Percentiles rank a stretch among this genome's conserved stretches.
These are phyloP conservation scores for Hydriomena furcata DNA, from an alignment of 2,888 invertebrate genomes.

Conservation along the genomic window DNA sequence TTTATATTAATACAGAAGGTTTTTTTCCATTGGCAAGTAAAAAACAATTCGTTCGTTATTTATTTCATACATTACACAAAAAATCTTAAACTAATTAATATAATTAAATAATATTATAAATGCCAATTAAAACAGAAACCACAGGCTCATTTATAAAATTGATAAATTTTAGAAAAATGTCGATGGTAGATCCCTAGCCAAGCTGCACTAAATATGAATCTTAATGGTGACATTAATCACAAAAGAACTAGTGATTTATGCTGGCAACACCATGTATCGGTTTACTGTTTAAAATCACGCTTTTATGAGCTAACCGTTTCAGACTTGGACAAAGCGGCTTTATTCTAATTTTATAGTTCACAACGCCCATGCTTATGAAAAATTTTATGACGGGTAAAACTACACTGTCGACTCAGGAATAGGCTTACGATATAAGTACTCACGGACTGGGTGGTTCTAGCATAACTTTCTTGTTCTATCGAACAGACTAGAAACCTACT, in stretches of 20 bases:
- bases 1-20: too few relatives aligned
- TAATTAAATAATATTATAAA: too few relatives aligned
- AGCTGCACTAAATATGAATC: slow-evolving; percentile 77
- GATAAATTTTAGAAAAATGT: too few relatives aligned
- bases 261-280: slow-evolving; percentile 56
- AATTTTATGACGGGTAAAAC: slow-evolving; percentile 33
- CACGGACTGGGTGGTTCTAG: not conserved
- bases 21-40: too few relatives aligned
- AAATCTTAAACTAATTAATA: too few relatives aligned
- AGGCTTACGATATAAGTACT: slow-evolving; percentile 19
- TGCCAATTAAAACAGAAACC: too few relatives aligned
- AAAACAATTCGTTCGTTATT: too few relatives aligned
- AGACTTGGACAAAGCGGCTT: slow-evolving; percentile 57
- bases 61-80: too few relatives aligned
- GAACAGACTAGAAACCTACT: too few relatives aligned
- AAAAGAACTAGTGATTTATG: slow-evolving; percentile 77
- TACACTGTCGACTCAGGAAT: slow-evolving; percentile 7
- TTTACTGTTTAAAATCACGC: slow-evolving; percentile 56
- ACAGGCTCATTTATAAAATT: not conserved
- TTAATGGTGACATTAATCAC: slow-evolving; percentile 81
- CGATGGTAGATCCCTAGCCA: slow-evolving; percentile 21
- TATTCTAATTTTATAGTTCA: slow-evolving; percentile 60
- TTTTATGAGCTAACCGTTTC: slow-evolving; percentile 44
- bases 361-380: slow-evolving; percentile 45
- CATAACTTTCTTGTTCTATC: not conserved